phyloP scores from a whole-genome alignment of 2,888 invertebrate species.

The Noctua janthina region DNA sequence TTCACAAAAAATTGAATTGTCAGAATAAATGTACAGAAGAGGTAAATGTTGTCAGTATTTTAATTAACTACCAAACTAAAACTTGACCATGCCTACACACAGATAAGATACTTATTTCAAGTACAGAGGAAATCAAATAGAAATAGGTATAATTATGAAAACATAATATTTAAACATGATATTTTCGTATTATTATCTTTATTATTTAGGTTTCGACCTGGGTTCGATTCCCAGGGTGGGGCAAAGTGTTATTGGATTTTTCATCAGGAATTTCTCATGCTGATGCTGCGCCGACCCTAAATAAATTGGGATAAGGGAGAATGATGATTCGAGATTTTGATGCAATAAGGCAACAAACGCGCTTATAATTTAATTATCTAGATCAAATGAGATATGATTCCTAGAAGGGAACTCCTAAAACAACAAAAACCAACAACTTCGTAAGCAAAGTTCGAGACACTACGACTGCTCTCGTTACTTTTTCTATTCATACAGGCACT shows the following conservation, averaged over 20 bases:
- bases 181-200: not conserved
- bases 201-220: not conserved
- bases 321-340: not conserved
- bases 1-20: not conserved
- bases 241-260: too few relatives aligned
- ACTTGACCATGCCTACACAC: not conserved
- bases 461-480: not conserved
- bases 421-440: too few relatives aligned
- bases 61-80: not conserved
- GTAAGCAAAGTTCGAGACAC: not conserved
- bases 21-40: not conserved
- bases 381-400: not conserved
- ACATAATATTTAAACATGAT: not conserved
- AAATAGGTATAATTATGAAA: not conserved
- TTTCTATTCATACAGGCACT: not conserved
- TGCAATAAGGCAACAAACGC: not conserved
- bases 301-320: not conserved
- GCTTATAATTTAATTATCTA: not conserved
- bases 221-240: not conserved
- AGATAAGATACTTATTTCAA: not conserved
- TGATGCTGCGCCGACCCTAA: not conserved
- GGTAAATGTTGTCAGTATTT: not conserved
- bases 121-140: not conserved
- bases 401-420: not conserved
- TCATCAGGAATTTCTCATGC: not conserved